A percentile compares a stretch with the other conserved stretches of the same genome.
Evolutionary conservation across 2,113 vertebrate species (phyloP).

Genomic region (Chunga burmeisteri): DNA sequence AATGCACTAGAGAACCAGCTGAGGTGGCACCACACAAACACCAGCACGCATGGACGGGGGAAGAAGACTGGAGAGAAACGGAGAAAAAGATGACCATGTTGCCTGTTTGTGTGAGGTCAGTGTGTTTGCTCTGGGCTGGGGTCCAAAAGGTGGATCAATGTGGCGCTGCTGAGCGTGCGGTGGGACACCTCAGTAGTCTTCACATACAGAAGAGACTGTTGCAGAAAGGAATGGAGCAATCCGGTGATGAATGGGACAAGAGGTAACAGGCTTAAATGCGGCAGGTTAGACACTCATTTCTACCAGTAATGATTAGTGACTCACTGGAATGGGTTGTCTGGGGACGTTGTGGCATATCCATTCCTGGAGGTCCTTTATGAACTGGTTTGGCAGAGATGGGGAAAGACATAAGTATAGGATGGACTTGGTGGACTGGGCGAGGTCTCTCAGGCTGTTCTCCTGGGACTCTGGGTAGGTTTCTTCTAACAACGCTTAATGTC

Average conservation of each 20-base stretch:
- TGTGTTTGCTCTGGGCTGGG: neutral
- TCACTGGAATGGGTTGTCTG: slow-evolving; percentile 51
- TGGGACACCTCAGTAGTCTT: neutral
- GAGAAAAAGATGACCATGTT: slow-evolving; percentile 3
- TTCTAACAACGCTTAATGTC: neutral
- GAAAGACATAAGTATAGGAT: slow-evolving; percentile 65
- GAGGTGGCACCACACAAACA: slow-evolving; percentile 29
- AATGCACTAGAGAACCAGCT: slow-evolving; percentile 50
- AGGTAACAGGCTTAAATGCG: neutral
- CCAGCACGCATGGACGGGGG: neutral
- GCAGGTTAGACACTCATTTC: neutral
- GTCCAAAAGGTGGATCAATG: neutral
- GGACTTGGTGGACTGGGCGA: slow-evolving; percentile 14
- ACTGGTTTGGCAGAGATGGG: slow-evolving; percentile 59
- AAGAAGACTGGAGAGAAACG: slow-evolving; percentile 4
- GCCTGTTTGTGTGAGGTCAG: neutral
- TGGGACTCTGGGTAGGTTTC: slow-evolving; percentile 1
- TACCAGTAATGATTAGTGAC: slow-evolving; percentile 41
- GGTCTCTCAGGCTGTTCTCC: neutral
- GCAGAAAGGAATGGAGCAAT: neutral
- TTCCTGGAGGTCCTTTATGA: slow-evolving; percentile 54
- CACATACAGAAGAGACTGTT: neutral
- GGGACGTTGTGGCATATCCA: neutral
- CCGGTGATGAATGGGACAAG: slow-evolving; percentile 2
- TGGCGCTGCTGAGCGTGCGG: neutral